Base-by-base conservation (phyloP, 2,797 vertebrate genomes). In the Cichlasoma orientale region DNA sequence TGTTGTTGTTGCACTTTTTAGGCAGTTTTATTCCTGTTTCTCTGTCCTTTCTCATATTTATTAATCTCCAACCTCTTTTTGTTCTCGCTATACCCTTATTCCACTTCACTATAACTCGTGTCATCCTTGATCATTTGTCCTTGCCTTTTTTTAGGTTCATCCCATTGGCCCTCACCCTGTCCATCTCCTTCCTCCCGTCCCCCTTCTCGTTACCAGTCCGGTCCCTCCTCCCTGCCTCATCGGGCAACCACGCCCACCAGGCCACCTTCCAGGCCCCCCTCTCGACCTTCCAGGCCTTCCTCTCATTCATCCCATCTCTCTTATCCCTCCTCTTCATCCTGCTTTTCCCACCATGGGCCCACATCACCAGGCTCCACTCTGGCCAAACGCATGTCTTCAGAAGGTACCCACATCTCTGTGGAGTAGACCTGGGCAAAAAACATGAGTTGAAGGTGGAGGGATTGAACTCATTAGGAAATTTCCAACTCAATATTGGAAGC, bases 301-400 rank as follows among this genome's bases (percentile, higher is more conserved):
- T 97, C 98, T 97, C 97, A 98, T 97, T 98, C 98, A 96, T 98
- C 97, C 95, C 96, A 97, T 96, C 97, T 96, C 97, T 97, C 97
- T 96, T 97, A 97, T 97, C 96, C 95, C 96, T 96, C 96, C 96
- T 97, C 95, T 95, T 97, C 96, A 95, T 96, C 96, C 96, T 98
- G 97, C 97, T 97, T 97, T 97, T 96, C 98, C 96, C 96, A 97
- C 96, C 97, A 98, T 93, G 98, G 98, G 96, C 97, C 97, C 95
- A 94, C 97, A 92, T 96, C 97, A 94, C 96, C 97, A 95, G 96
- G 96, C 96, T 98, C 97, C 95, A 97, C 97, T 97, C 95, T 98
- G 96, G 97, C 97, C 96, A 99, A 98, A 98, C 98, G 97, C 97
- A 98, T 99, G 96, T 98, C 98, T 96, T 97, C 97, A 96, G 98